Evolutionary conservation across 2,888 invertebrate genomes (phyloP).

Genomic region (Acleris literana): DNA sequence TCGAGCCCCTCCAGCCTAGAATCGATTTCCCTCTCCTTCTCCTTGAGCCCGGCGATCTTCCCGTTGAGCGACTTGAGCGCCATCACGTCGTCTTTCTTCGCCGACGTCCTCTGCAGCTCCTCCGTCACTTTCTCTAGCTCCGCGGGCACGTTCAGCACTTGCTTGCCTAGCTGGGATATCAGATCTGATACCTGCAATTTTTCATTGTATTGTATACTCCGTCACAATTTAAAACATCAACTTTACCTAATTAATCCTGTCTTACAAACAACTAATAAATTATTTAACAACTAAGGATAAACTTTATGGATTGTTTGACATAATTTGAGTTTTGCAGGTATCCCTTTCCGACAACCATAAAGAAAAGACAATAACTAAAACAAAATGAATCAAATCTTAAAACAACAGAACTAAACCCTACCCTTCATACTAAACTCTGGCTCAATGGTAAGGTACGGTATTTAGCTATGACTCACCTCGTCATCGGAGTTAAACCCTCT

Average conservation of each 20-base stretch:
- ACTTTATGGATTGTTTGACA: no score
- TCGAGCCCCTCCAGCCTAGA: conserved; percentile 76
- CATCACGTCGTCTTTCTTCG: conserved; percentile 86
- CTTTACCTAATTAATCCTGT: no score
- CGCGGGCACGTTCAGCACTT: conserved; percentile 87
- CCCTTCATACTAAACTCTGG: no score
- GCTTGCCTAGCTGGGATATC: conserved; percentile 84
- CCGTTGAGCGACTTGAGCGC: conserved; percentile 88
- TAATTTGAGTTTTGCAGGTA: no score
- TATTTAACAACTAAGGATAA: no score
- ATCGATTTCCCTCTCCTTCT: conserved; percentile 84
- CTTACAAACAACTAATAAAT: no score
- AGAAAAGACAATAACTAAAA: no score
- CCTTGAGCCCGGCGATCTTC: conserved; percentile 84
- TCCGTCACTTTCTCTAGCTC: conserved; percentile 85
- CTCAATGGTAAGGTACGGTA: background rate
- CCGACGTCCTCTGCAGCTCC: conserved; percentile 84
- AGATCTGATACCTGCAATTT: conserved; percentile 79
- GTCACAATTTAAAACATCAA: no score
- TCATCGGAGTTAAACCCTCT: conserved; percentile 86
- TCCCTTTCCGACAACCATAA: no score
- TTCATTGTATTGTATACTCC: background rate
- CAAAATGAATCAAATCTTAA: no score
- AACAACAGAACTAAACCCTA: no score
- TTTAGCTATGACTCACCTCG: conserved; percentile 76